Conservation (phyloP, 2,888 invertebrate species). For the Cephus pygmeus region DNA sequence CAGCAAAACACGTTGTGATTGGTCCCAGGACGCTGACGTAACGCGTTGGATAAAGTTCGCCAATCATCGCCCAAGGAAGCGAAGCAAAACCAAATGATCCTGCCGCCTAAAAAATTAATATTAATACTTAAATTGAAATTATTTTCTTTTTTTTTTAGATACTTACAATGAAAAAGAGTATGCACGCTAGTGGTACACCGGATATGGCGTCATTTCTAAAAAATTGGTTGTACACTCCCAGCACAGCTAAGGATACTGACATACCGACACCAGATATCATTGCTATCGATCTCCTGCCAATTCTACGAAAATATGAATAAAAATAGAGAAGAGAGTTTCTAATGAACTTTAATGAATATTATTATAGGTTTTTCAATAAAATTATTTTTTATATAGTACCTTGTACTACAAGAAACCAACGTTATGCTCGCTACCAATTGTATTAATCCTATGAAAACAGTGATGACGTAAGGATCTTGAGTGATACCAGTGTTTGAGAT, state of each 20-base stretch:
- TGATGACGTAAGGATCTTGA: constrained; percentile 34
- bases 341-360: constrained; percentile 18
- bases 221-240: constrained; percentile 63
- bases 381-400: background rate
- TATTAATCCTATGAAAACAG: constrained; percentile 35
- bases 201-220: constrained; percentile 38
- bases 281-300: constrained; percentile 70
- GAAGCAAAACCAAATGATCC: constrained; percentile 67
- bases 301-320: constrained; percentile 51
- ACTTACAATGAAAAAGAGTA: constrained; percentile 53
- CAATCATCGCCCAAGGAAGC: constrained; percentile 68
- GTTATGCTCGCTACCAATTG: constrained; percentile 25
- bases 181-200: constrained; percentile 48
- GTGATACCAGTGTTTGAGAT: constrained; percentile 27
- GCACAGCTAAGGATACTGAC: constrained; percentile 64
- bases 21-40: constrained; percentile 67
- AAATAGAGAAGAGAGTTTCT: background rate
- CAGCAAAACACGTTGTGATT: constrained; percentile 63
- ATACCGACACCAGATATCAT: constrained; percentile 69
- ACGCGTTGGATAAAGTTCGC: constrained; percentile 67
- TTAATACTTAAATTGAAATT: constrained; percentile 43
- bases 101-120: constrained; percentile 37
- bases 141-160: background rate
- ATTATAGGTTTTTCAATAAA: background rate
- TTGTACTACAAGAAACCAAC: constrained; percentile 28